These are phyloP conservation scores for Opisthograptis luteolata DNA, from an alignment of 2,888 invertebrate species.

Conservation along the genomic window DNA sequence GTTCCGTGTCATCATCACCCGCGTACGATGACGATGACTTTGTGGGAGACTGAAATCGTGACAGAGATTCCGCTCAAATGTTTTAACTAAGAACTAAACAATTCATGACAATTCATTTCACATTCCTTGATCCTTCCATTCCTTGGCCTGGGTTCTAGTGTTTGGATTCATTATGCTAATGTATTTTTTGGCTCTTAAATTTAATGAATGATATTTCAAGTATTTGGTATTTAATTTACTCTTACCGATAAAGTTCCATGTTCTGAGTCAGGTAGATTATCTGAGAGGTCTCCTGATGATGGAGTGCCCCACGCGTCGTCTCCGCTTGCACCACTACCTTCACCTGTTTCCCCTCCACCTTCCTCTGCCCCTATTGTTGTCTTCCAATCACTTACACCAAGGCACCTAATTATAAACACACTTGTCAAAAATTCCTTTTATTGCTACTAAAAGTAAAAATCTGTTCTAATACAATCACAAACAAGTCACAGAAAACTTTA, in stretches of 20 bases:
- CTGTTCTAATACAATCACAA: constrained; percentile 1
- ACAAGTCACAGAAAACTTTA: not conserved
- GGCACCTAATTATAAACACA: constrained; percentile 57
- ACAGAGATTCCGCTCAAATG: constrained; percentile 53
- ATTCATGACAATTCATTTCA: not conserved
- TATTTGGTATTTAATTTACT: not conserved
- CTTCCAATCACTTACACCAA: constrained; percentile 85
- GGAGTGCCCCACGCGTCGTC: constrained; percentile 96
- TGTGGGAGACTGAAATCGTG: constrained; percentile 83
- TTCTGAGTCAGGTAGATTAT: constrained; percentile 89
- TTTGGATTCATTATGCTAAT: no score
- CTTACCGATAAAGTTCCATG: constrained; percentile 87
- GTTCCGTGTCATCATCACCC: constrained; percentile 90
- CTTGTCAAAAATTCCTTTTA: not conserved
- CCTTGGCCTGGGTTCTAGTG: no score
- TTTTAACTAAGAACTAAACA: constrained; percentile 31
- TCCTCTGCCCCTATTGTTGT: constrained; percentile 85
- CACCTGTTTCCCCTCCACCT: constrained; percentile 84
- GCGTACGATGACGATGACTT: constrained; percentile 87
- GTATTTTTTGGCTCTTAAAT: no score
- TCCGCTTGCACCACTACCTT: constrained; percentile 93
- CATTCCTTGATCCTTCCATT: no score
- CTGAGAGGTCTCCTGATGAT: constrained; percentile 92
- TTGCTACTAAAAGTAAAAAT: not conserved
- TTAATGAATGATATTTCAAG: no score